Base-by-base conservation (phyloP, 2,888 invertebrate genomes). In the Dryobota labecula region DNA sequence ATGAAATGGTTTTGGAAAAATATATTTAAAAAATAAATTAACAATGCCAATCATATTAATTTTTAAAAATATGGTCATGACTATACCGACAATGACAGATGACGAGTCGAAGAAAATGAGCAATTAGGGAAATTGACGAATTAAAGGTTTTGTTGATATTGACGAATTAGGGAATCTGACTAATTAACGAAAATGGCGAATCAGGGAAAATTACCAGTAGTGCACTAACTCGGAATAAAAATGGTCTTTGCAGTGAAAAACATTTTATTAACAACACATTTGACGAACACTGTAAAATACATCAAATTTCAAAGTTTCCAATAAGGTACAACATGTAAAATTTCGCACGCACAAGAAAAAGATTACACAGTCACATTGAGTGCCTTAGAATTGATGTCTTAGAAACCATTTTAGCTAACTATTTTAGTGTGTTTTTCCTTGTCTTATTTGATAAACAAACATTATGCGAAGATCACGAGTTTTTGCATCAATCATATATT, bases 221-320 rank as follows among this genome's bases (percentile, higher is more conserved):
- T n/a, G n/a, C n/a, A n/a, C n/a, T n/a, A n/a, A n/a, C n/a, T n/a
- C n/a, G n/a, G n/a, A n/a, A 38, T 66, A 54, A 73, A 72, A 63
- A 47, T 41, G 3, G 27, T 6, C 0, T 0, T 30, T n/a, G 53
- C 62, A 45, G 84, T 79, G 82, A 73, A 41, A 63, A 74, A 78
- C 56, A 60, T 74, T 83, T 79, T 83, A 84, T 45, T 58, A 71
- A 76, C 70, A 69, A 64, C 24, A 82, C 62, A 56, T 65, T 43
- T 24, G 36, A 80, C 62, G 53, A 66, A 75, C 54, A 76, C 56
- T 33, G 30, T 78, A 63, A 47, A 47, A 61, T 27, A 64, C 27
- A 43, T 51, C 15, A 41, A 49, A 62, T 73, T 71, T 20, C 41
- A 70, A 49, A 77, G n/a, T 49, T 61, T 49, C 36, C 41, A 45